Evolutionary conservation across 2,888 invertebrate genomes (phyloP).

Genomic region (Orgyia antiqua): DNA sequence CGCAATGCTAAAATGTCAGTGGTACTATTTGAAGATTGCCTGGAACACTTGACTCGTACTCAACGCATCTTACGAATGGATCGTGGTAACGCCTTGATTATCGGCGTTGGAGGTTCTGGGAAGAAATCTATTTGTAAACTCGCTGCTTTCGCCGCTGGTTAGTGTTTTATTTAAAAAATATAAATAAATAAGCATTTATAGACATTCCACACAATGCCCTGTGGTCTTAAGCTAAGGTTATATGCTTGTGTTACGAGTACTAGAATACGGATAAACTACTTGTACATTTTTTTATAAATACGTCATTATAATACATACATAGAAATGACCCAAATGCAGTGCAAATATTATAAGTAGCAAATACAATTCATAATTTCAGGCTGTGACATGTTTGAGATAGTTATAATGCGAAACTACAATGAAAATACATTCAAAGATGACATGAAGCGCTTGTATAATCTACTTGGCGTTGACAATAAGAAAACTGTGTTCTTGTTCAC

Average conservation of each 20-base stretch:
- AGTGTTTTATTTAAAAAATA: too few species aligned
- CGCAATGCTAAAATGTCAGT: slow-evolving; percentile 82
- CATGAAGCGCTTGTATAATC: slow-evolving; percentile 86
- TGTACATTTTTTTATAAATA: too few species aligned
- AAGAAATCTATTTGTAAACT: slow-evolving; percentile 89
- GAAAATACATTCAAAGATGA: slow-evolving; percentile 91
- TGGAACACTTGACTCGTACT: slow-evolving; percentile 92
- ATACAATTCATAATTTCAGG: slow-evolving; percentile 54
- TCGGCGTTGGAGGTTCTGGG: slow-evolving; percentile 94
- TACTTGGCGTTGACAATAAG: slow-evolving; percentile 88
- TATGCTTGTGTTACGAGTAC: too few species aligned
- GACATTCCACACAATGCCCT: too few species aligned
- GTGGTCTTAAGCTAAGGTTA: too few species aligned
- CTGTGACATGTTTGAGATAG: slow-evolving; percentile 90
- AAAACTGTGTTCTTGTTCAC: slow-evolving; percentile 90
- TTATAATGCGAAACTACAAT: slow-evolving; percentile 90
- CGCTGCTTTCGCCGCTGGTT: slow-evolving; percentile 89
- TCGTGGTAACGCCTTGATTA: slow-evolving; percentile 89
- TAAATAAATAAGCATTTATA: too few species aligned
- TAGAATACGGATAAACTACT: too few species aligned
- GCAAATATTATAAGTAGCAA: too few species aligned
- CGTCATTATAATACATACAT: too few species aligned
- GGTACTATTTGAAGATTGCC: slow-evolving; percentile 93
- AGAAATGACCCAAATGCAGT: too few species aligned
- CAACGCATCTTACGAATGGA: slow-evolving; percentile 91